phyloP scores from a whole-genome alignment of 2,888 invertebrate species.

The Eristalinus aeneus region DNA sequence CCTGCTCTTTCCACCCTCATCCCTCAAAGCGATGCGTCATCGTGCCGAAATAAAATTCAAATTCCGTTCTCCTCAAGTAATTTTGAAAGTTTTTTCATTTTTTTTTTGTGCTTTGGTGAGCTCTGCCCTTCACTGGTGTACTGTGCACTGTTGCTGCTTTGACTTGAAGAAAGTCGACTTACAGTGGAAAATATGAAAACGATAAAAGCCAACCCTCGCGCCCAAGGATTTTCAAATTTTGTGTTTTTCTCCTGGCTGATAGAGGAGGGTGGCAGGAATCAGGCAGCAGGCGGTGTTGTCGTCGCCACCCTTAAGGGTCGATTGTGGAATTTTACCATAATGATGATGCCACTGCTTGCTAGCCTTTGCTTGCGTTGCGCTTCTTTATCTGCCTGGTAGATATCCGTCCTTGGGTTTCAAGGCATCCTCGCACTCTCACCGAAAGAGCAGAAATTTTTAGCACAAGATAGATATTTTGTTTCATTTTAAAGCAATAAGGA shows the following conservation, averaged over 20 bases:
- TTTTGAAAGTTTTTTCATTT: conserved; percentile 32
- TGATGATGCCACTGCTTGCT: conserved; percentile 61
- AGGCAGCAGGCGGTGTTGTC: not conserved
- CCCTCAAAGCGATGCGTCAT: conserved; percentile 15
- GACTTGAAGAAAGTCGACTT: conserved; percentile 16
- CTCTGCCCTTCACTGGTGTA: not conserved
- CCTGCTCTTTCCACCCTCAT: not conserved
- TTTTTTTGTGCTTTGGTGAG: not conserved
- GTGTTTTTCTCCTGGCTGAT: conserved; percentile 5
- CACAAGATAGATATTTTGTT: conserved; percentile 39
- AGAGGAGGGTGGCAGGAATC: not conserved
- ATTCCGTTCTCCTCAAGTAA: conserved; percentile 55
- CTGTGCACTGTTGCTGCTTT: not conserved
- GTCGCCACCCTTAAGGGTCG: conserved; percentile 43
- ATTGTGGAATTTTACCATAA: conserved; percentile 56
- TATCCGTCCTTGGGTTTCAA: conserved; percentile 10
- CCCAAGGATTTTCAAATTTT: conserved; percentile 45
- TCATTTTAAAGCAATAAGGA: conserved; percentile 45
- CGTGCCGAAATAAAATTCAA: conserved; percentile 57
- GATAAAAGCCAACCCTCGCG: conserved; percentile 57
- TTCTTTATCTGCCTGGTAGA: conserved; percentile 56
- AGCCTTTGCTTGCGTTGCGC: conserved; percentile 50
- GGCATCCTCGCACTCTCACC: not conserved
- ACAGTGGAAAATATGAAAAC: conserved; percentile 57
- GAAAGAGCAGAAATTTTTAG: not conserved